Evolutionary conservation across 1,140 invertebrate species (phyloP).

Genomic region (Steinernema feltiae): DNA sequence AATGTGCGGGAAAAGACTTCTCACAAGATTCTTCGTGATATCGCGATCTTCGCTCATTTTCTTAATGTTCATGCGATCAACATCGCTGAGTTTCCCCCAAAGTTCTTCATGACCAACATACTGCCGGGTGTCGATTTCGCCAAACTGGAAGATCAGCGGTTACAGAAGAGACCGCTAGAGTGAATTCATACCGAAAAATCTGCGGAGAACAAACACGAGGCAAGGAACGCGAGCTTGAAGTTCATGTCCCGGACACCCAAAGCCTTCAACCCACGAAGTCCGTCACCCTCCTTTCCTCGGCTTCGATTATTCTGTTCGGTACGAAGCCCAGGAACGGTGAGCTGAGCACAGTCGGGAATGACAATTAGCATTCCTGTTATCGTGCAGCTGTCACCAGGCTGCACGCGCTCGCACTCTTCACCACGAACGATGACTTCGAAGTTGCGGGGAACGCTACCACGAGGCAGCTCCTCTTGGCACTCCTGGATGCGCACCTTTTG

Average conservation of each 20-base stretch:
- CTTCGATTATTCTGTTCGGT: constrained; percentile 42
- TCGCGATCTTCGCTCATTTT: constrained; percentile 89
- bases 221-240: constrained; percentile 88
- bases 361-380: constrained; percentile 93
- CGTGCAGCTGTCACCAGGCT: constrained; percentile 83
- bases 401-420: constrained; percentile 90
- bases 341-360: constrained; percentile 83
- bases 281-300: constrained; percentile 69
- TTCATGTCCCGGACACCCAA: constrained; percentile 90
- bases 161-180: not conserved
- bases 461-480: constrained; percentile 88
- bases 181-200: constrained; percentile 62
- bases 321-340: constrained; percentile 70
- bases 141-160: constrained; percentile 59
- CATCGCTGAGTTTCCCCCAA: constrained; percentile 85
- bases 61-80: constrained; percentile 90
- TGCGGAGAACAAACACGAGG: constrained; percentile 80
- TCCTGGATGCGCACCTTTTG: constrained; percentile 98
- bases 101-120: constrained; percentile 82
- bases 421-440: constrained; percentile 91
- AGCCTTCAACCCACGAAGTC: constrained; percentile 81
- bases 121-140: constrained; percentile 64
- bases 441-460: constrained; percentile 89
- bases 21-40: constrained; percentile 82
- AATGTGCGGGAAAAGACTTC: constrained; percentile 89